phyloP scores from a whole-genome alignment of 2,113 vertebrate genomes.

The Delphinus delphis region DNA sequence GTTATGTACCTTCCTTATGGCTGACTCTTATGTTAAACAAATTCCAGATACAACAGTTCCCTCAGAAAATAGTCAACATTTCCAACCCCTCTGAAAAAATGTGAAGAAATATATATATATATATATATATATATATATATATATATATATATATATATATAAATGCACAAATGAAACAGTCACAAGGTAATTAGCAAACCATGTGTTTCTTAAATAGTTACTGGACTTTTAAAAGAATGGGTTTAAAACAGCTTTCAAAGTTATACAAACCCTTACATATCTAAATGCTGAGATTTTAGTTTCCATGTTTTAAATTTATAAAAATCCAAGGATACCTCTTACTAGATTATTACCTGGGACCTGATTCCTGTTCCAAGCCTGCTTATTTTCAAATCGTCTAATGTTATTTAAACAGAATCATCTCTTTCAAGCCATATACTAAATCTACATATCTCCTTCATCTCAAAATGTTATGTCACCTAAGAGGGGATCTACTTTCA shows the following conservation, averaged over 20 bases:
- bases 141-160: background rate
- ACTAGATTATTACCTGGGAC: slow-evolving; percentile 75
- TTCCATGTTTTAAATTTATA: slow-evolving; percentile 70
- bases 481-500: slow-evolving; percentile 83
- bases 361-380: slow-evolving; percentile 34
- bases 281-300: slow-evolving; percentile 62
- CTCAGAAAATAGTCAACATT: slow-evolving; percentile 14
- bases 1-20: slow-evolving; percentile 55
- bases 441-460: slow-evolving; percentile 77
- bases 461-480: slow-evolving; percentile 82
- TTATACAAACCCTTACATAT: background rate
- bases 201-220: background rate
- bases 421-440: slow-evolving; percentile 13
- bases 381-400: slow-evolving; percentile 79
- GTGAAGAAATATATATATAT: background rate
- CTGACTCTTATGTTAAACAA: background rate
- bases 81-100: background rate
- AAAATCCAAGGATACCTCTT: slow-evolving; percentile 72
- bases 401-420: slow-evolving; percentile 42
- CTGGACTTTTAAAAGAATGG: background rate
- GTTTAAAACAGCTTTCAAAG: background rate
- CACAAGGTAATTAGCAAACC: background rate
- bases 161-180: background rate
- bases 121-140: background rate
- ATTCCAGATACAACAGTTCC: background rate